These are phyloP conservation scores for Scaptodrosophila lebanonensis DNA, from an alignment of 1,140 invertebrate species.

Conservation along the genomic window DNA sequence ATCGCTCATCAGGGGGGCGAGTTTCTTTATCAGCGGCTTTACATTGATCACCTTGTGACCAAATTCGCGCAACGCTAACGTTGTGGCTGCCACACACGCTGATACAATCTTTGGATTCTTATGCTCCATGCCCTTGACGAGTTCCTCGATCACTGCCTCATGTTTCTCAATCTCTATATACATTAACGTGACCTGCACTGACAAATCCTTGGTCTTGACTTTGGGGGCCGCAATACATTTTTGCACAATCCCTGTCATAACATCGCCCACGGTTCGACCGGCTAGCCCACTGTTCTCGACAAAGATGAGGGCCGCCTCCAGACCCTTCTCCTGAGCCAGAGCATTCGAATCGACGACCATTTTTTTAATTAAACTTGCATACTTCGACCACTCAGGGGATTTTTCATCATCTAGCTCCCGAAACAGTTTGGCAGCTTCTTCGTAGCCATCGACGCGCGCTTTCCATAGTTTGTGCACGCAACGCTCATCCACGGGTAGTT, in stretches of 20 bases:
- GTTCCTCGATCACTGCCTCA: slow-evolving; percentile 92
- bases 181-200: slow-evolving; percentile 92
- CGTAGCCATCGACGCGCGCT: slow-evolving; percentile 94
- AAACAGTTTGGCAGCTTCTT: slow-evolving; percentile 94
- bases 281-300: slow-evolving; percentile 92
- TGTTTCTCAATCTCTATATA: slow-evolving; percentile 98
- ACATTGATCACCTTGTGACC: slow-evolving; percentile 93
- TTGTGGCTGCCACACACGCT: slow-evolving; percentile 88
- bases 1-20: slow-evolving; percentile 90
- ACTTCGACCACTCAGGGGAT: slow-evolving; percentile 94
- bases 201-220: slow-evolving; percentile 93
- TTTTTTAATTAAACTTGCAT: slow-evolving; percentile 94
- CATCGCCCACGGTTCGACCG: slow-evolving; percentile 91
- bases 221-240: slow-evolving; percentile 96
- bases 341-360: slow-evolving; percentile 97
- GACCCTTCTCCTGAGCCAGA: slow-evolving; percentile 95
- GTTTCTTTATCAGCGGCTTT: slow-evolving; percentile 93
- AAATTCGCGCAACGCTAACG: slow-evolving; percentile 89
- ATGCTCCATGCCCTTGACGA: slow-evolving; percentile 94
- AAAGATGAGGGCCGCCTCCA: slow-evolving; percentile 93
- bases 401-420: slow-evolving; percentile 92
- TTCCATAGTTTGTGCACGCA: slow-evolving; percentile 97
- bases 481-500: slow-evolving; percentile 93
- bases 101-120: slow-evolving; percentile 97
- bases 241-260: slow-evolving; percentile 91